Conservation (phyloP, 1,140 invertebrate genomes). For the Palaemon carinicauda region DNA sequence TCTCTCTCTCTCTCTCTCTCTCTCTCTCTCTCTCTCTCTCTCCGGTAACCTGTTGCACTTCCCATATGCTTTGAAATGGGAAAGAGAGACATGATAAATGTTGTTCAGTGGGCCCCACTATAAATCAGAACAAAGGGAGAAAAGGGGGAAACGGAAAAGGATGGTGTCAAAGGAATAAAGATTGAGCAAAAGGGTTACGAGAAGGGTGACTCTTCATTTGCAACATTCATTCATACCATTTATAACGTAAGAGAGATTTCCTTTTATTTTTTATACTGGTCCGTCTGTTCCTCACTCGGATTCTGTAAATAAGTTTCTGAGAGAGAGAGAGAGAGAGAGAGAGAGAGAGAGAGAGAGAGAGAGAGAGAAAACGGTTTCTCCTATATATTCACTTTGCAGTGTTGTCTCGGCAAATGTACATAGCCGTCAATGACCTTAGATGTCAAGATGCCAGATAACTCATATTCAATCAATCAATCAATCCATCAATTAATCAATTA, state of each 20-base stretch:
- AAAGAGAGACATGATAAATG: background rate
- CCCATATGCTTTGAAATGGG: background rate
- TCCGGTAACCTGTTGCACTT: background rate
- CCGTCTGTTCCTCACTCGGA: too few relatives aligned
- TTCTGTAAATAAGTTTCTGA: too few relatives aligned
- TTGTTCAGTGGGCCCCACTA: background rate
- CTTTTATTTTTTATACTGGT: background rate
- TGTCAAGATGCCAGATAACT: too few relatives aligned
- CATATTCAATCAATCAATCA: too few relatives aligned
- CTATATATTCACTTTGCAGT: too few relatives aligned
- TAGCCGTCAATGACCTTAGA: too few relatives aligned
- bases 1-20: background rate
- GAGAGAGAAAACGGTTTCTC: too few relatives aligned
- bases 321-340: too few relatives aligned
- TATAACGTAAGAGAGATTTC: background rate
- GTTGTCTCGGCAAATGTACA: too few relatives aligned
- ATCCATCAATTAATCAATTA: too few relatives aligned
- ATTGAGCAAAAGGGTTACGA: background rate
- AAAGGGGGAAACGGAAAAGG: background rate
- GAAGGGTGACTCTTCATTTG: background rate
- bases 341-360: too few relatives aligned
- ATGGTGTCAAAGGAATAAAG: background rate
- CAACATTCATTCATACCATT: background rate
- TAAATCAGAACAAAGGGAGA: background rate
- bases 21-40: background rate